These are phyloP conservation scores for Perca schrenkii DNA, from an alignment of 2,113 vertebrate species.

Conservation along the genomic window DNA sequence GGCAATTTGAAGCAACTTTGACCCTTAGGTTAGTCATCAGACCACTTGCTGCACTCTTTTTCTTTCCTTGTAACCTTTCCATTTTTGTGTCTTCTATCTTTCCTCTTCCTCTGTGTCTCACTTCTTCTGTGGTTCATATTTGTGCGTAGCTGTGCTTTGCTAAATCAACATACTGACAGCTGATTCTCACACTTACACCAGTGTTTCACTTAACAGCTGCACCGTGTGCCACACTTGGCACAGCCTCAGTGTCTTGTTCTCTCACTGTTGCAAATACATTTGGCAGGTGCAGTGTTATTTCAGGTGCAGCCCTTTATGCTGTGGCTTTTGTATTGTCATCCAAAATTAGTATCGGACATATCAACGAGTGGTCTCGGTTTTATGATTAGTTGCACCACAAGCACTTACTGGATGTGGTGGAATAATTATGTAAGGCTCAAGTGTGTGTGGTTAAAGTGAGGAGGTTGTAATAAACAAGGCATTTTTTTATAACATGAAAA, in stretches of 20 bases:
- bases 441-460: not conserved
- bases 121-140: not conserved
- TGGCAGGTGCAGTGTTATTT: slow-evolving; percentile 3
- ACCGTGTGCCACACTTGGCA: slow-evolving; percentile 54
- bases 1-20: slow-evolving; percentile 9
- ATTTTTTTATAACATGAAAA: not conserved
- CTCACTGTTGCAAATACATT: not conserved
- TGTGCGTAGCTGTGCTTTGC: not conserved
- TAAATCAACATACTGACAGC: not conserved
- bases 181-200: slow-evolving; percentile 4
- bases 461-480: not conserved
- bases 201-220: not conserved
- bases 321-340: not conserved
- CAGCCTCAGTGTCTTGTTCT: slow-evolving; percentile 48
- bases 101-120: not conserved
- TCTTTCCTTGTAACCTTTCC: not conserved
- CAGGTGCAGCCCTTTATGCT: not conserved
- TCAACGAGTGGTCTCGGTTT: not conserved
- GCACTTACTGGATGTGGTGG: not conserved
- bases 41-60: slow-evolving; percentile 10
- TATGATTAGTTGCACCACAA: not conserved
- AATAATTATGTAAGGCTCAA: not conserved
- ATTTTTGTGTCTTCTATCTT: slow-evolving; percentile 1
- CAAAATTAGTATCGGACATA: not conserved
- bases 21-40: slow-evolving; percentile 31